phyloP scores from a whole-genome alignment of 1,140 invertebrate species.

The Conus betulinus region DNA sequence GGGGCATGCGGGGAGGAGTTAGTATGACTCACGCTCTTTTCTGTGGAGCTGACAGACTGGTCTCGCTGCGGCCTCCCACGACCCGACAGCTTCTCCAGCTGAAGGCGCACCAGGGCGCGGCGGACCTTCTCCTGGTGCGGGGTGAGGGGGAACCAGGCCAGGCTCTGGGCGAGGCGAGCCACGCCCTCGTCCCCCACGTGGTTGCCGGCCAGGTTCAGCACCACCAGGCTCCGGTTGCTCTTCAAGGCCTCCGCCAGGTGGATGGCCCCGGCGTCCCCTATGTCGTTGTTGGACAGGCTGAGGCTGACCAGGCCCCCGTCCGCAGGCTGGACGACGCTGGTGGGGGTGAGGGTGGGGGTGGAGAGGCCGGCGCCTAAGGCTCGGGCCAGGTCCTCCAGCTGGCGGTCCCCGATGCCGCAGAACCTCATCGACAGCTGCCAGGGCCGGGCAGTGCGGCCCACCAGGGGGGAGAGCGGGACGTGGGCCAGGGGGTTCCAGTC shows the following conservation, averaged over 20 bases:
- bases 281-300: slow-evolving; percentile 3
- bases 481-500: background rate
- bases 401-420: background rate
- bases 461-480: background rate
- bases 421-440: background rate
- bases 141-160: background rate
- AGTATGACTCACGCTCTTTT: too few relatives aligned
- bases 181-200: background rate
- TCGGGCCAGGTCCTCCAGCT: background rate
- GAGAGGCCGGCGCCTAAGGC: background rate
- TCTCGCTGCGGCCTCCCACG: too few relatives aligned
- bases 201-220: background rate
- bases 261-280: background rate
- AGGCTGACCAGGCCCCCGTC: background rate
- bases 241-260: background rate
- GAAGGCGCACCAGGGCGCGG: background rate
- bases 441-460: background rate
- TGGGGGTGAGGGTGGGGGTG: background rate
- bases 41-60: too few relatives aligned
- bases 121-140: background rate
- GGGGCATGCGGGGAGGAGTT: too few relatives aligned
- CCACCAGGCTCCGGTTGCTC: background rate
- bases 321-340: background rate
- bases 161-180: background rate
- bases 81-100: too few relatives aligned